phyloP scores from a whole-genome alignment of 2,888 invertebrate species.

The Encarsia formosa region DNA sequence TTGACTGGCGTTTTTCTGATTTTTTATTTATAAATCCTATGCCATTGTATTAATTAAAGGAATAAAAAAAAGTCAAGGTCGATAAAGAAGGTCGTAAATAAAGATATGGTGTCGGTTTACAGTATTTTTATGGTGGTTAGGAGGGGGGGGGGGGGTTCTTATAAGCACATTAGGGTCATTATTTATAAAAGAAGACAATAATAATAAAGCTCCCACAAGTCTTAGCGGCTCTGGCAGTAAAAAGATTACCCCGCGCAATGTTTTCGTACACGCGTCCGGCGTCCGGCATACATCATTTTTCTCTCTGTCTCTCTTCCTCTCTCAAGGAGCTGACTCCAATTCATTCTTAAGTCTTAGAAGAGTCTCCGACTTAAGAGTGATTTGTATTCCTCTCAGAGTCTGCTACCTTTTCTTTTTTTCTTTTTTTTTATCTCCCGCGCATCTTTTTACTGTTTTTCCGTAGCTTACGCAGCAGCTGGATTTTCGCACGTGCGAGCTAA shows the following conservation, averaged over 20 bases:
- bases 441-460: background rate
- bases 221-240: slow-evolving; percentile 2
- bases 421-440: background rate
- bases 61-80: no score
- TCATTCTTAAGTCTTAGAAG: slow-evolving; percentile 20
- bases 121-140: no score
- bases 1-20: no score
- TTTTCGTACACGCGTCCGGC: slow-evolving; percentile 6
- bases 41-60: no score
- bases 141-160: no score
- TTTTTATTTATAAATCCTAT: no score
- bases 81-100: no score
- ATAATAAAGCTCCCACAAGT: no score
- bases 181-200: no score
- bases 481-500: no score
- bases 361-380: slow-evolving; percentile 26
- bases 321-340: slow-evolving; percentile 3
- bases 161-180: no score
- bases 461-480: background rate
- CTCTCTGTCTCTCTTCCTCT: background rate
- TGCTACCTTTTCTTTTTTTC: background rate
- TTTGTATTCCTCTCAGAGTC: slow-evolving; percentile 28
- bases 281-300: slow-evolving; percentile 19
- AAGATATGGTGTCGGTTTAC: no score
- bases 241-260: slow-evolving; percentile 6